A percentile compares a stretch with the other conserved stretches of the same genome.
phyloP scores from a whole-genome alignment of 2,113 vertebrate species.

The Grammatotria lemairii region DNA sequence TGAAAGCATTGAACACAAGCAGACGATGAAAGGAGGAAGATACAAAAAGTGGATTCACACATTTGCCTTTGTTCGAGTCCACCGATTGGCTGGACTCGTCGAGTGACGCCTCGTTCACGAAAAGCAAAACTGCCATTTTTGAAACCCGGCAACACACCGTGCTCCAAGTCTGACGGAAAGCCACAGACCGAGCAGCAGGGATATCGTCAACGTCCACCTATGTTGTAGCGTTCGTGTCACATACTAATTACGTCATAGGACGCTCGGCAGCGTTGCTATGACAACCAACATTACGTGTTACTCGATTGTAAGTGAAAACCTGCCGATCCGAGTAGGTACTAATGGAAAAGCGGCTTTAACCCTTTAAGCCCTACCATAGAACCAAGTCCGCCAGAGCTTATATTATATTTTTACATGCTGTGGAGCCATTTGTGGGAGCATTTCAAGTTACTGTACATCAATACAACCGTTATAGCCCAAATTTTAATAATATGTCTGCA shows the following conservation, averaged over 20 bases:
- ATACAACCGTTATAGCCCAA: rapidly evolving
- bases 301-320: not conserved
- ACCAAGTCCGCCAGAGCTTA: not conserved
- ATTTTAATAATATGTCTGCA: rapidly evolving
- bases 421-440: rapidly evolving
- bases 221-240: not conserved
- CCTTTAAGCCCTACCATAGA: not conserved
- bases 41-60: not conserved
- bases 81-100: not conserved
- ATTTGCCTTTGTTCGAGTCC: rapidly evolving
- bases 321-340: not conserved
- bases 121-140: not conserved
- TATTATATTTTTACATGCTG: rapidly evolving
- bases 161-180: not conserved
- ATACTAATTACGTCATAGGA: not conserved
- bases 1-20: not conserved
- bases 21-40: not conserved
- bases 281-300: not conserved
- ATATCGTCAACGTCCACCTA: not conserved
- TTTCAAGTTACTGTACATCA: not conserved
- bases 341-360: not conserved
- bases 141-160: not conserved
- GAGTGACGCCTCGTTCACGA: rapidly evolving
- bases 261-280: rapidly evolving
- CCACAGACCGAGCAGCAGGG: not conserved